These are phyloP conservation scores for Iselma pallidipennis DNA, from an alignment of 2,888 invertebrate species.

Conservation along the genomic window DNA sequence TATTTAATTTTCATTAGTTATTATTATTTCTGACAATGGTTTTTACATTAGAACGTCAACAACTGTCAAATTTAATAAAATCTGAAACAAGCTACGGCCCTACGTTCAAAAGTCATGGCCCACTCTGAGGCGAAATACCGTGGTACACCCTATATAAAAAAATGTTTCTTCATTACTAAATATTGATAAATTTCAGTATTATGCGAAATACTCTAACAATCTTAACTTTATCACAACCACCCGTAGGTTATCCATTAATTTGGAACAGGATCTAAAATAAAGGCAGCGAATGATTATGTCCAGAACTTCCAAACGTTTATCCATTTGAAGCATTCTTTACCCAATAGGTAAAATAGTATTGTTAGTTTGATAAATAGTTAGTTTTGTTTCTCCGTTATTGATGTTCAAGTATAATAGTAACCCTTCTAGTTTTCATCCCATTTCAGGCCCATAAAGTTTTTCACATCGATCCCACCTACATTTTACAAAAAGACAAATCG, in stretches of 20 bases:
- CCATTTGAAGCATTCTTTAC: background rate
- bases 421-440: background rate
- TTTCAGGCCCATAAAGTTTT: background rate
- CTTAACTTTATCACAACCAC: background rate
- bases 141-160: too few species aligned
- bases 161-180: too few species aligned
- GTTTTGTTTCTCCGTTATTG: background rate
- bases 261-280: background rate
- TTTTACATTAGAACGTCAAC: too few species aligned
- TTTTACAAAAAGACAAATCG: too few species aligned
- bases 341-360: background rate
- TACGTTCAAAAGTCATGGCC: too few species aligned
- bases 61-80: too few species aligned
- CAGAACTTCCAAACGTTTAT: background rate
- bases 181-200: background rate
- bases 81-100: too few species aligned
- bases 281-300: background rate
- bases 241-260: background rate
- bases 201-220: background rate
- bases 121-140: too few species aligned
- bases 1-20: too few species aligned
- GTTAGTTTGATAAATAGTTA: background rate
- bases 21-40: too few species aligned
- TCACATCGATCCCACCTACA: background rate
- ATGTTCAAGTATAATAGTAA: background rate